phyloP scores from a whole-genome alignment of 2,888 invertebrate genomes.

The Linnaemya vulpina region DNA sequence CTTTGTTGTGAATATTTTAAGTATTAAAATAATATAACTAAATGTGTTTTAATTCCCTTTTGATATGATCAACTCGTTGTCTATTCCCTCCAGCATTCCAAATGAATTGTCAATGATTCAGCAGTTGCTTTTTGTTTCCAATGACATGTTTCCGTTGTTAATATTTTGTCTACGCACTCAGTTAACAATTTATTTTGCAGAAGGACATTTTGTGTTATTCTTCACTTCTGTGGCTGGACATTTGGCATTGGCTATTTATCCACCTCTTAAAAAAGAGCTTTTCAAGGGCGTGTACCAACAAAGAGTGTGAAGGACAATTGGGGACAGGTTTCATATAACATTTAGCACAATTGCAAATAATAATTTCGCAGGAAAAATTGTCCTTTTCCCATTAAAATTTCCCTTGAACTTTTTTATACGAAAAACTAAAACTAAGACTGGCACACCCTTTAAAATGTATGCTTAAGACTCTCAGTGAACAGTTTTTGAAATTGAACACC shows the following conservation, averaged over 20 bases:
- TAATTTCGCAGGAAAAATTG: conserved; percentile 3
- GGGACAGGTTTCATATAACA: conserved; percentile 27
- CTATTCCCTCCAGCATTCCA: not conserved
- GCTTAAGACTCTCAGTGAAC: conserved; percentile 2
- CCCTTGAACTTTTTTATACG: too few species aligned
- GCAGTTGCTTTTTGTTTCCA: not conserved
- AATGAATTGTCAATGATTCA: conserved; percentile 15
- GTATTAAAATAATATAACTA: not conserved
- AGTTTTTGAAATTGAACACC: conserved; percentile 38
- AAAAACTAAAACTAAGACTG: too few species aligned
- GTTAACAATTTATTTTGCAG: not conserved
- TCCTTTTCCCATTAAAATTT: too few species aligned
- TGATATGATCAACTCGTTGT: not conserved
- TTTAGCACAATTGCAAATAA: not conserved
- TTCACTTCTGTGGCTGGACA: not conserved
- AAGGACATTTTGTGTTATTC: not conserved
- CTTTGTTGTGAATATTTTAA: too few species aligned
- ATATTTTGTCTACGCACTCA: conserved; percentile 20
- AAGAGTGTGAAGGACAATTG: not conserved
- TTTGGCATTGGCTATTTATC: conserved; percentile 15
- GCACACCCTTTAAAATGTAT: not conserved
- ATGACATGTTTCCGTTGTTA: not conserved
- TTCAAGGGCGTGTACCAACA: not conserved
- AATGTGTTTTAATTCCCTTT: not conserved
- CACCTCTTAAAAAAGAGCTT: conserved; percentile 40